Evolutionary conservation across 2,113 vertebrate genomes (phyloP).

Genomic region (Ranitomeya imitator): DNA sequence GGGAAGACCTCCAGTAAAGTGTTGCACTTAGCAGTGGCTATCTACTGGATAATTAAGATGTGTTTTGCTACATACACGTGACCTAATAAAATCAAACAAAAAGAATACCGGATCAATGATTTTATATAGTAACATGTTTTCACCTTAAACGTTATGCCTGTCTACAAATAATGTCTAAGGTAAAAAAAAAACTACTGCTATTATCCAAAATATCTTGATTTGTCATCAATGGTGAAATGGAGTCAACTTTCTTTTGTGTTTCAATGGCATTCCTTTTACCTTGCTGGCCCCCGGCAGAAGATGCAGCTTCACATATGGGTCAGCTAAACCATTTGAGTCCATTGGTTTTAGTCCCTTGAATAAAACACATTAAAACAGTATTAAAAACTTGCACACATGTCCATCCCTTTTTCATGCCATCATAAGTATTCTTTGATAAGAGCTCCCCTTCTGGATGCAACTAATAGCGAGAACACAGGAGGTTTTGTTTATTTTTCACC

Average conservation of each 20-base stretch:
- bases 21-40: neutral
- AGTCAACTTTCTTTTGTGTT: neutral
- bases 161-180: neutral
- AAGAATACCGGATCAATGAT: too few relatives aligned
- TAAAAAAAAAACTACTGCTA: neutral
- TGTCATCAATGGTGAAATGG: neutral
- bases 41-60: neutral
- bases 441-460: too few relatives aligned
- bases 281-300: slow-evolving; percentile 95
- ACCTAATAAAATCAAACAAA: too few relatives aligned
- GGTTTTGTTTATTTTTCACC: too few relatives aligned
- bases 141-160: too few relatives aligned
- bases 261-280: slow-evolving; percentile 71
- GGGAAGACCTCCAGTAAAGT: neutral
- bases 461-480: too few relatives aligned
- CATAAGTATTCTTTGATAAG: too few relatives aligned
- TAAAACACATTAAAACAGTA: neutral
- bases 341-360: slow-evolving; percentile 92
- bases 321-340: slow-evolving; percentile 94
- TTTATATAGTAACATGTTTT: too few relatives aligned
- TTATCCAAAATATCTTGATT: neutral
- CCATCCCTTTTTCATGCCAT: too few relatives aligned
- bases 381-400: neutral
- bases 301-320: slow-evolving; percentile 94
- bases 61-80: too few relatives aligned